Evolutionary conservation across 1,140 invertebrate species (phyloP).

Genomic region (Antheraea pernyi): DNA sequence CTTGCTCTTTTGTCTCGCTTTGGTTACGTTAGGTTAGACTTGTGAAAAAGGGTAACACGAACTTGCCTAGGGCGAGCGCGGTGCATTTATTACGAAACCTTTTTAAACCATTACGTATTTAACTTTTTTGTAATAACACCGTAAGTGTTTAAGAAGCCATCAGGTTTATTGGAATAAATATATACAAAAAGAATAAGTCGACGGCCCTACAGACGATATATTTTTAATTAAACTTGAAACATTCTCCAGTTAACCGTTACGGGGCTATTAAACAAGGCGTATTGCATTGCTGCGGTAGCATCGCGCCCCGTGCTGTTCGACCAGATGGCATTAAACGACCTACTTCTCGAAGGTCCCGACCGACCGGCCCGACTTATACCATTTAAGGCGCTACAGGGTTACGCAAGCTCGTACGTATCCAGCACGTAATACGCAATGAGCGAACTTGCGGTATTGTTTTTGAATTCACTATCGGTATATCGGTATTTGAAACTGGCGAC

Average conservation of each 20-base stretch:
- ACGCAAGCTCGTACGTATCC: constrained; percentile 35
- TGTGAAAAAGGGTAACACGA: no score
- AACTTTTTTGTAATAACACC: no score
- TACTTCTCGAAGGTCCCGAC: constrained; percentile 65
- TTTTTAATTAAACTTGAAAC: background rate
- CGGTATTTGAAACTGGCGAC: no score
- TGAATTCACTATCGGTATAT: background rate
- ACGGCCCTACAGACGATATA: background rate
- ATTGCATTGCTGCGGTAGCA: constrained; percentile 23
- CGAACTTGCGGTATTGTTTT: constrained; percentile 28
- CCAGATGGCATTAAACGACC: constrained; percentile 71
- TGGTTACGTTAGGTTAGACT: no score
- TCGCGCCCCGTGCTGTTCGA: constrained; percentile 48
- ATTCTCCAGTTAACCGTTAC: constrained; percentile 31
- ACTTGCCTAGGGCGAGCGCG: no score
- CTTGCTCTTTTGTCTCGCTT: no score
- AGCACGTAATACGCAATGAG: constrained; percentile 7
- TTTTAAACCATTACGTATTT: no score
- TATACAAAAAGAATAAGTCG: no score
- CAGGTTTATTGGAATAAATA: no score
- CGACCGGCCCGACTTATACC: constrained; percentile 37
- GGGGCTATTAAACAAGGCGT: constrained; percentile 44
- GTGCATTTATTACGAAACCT: no score
- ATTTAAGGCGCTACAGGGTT: constrained; percentile 62
- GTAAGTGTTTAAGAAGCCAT: no score